Evolutionary conservation across 2,888 invertebrate species (phyloP), one percentile per base, ranked within the genome.

Genomic region (Drosophila mayaguana): DNA sequence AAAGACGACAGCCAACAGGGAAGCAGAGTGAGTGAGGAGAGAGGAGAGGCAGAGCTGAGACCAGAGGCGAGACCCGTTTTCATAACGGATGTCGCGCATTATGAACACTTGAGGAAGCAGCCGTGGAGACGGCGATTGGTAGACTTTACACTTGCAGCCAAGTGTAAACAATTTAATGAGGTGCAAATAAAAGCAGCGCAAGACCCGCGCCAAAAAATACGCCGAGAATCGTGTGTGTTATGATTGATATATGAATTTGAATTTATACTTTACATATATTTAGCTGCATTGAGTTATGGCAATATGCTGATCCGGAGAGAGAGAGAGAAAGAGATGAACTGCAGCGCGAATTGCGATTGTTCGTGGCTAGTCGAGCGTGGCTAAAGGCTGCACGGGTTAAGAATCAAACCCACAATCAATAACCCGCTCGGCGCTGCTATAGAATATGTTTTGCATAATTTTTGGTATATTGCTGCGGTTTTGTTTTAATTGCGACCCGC

Each of bases 81-180:
- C 50, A 50, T 20, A 90, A 80, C 91, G 91, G 91, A 91, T 91
- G 91, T 91, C 90, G 88, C 90, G 81, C 90, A 91, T 91, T 91
- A 90, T 80, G 74, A 81, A 82, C 88, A 90, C 91, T 88, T 80
- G 84, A 88, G 82, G 62, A 64, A 63, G 72, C 72, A 86, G 69
- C 60, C 66, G 69, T 78, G 66, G 68, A 57, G 74, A 83, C 45
- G 72, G 32, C 38, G 20, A 22, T 28, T 67, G 68, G 42, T 36
- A 50, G 71, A 67, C 78, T 76, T 85, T 84, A 83, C 81, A 88
- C 87, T 89, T 83, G 78, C 90, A 90, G 66, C 75, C 85, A 78
- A 89, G 90, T 85, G 91, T 86, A 80, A 91, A 76, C 77, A 78
- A 81, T 88, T 80, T 77, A 88, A 80, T 87, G 81, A 90, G 78